A percentile compares a stretch with the other conserved stretches of the same genome.
phyloP scores from a whole-genome alignment of 2,888 invertebrate species.

The Aphodius granarius region DNA sequence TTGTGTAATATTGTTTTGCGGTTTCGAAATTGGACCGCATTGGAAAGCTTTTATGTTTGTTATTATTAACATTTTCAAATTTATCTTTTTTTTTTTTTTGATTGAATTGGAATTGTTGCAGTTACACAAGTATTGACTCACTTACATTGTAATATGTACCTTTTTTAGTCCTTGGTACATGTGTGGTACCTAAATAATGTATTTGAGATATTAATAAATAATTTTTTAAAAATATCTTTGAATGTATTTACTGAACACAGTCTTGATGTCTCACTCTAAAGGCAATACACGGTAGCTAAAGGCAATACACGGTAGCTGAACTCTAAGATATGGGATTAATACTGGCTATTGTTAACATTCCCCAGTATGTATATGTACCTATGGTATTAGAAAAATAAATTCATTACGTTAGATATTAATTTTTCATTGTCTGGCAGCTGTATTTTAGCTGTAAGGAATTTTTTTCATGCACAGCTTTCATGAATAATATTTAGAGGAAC shows the following conservation, averaged over 20 bases:
- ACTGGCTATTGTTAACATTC: background rate
- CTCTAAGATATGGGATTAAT: conserved; percentile 22
- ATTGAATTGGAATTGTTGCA: conserved; percentile 17
- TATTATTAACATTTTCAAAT: conserved; percentile 11
- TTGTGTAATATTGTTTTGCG: conserved; percentile 28
- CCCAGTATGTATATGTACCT: background rate
- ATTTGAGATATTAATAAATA: conserved; percentile 36
- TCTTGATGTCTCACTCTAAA: conserved; percentile 13
- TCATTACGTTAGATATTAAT: background rate
- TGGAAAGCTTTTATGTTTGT: background rate
- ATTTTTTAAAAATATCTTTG: conserved; percentile 32
- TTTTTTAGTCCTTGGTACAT: conserved; percentile 27
- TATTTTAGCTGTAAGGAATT: background rate
- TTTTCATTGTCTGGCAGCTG: conserved; percentile 1
- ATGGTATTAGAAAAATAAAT: background rate
- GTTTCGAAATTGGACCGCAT: conserved; percentile 1
- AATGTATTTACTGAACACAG: conserved; percentile 40
- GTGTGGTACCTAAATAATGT: conserved; percentile 28
- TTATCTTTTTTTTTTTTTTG: conserved; percentile 15
- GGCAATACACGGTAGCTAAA: conserved; percentile 26
- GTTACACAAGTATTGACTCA: conserved; percentile 26
- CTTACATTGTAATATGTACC: conserved; percentile 26
- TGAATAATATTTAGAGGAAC: background rate
- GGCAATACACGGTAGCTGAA: conserved; percentile 28
- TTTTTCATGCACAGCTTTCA: background rate